Evolutionary conservation across 2,797 vertebrate genomes (phyloP), one percentile per base, ranked within the genome.

Genomic region (Bryconaethiops microstoma): DNA sequence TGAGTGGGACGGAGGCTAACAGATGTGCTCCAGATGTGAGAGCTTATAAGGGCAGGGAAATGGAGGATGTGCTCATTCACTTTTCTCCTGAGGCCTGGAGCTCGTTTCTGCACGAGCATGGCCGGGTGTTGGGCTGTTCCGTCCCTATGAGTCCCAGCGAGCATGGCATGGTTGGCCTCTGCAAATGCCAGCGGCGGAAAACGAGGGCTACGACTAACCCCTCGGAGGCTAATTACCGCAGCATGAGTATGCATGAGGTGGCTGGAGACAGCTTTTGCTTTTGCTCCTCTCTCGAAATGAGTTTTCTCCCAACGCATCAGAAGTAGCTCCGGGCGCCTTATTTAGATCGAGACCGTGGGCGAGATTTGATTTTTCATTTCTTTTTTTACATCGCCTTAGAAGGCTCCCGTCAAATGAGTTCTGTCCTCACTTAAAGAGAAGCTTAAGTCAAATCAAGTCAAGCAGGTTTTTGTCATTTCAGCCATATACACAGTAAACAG

Each of bases 211-310:
- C 77, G 80, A 85, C 81, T 75, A 77, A 85, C 83, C 80, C 78
- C 68, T 77, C 83, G 52, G 88, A 91, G 85, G 88, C 90, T 90
- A 90, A 91, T 92, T 92, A 91, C 84, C 19, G 42, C 82, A 71
- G 29, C 79, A 84, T 89, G 87, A 86, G 88, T 89, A 89, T 92
- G 90, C 86, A 92, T 86, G 86, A 91, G 88, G 78, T 71, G 77
- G 55, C 74, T 81, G 72, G 83, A 76, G 55, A 77, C 76, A 19
- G 77, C 25, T 0, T 68, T 63, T 76, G 55, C 79, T 77, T 80
- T 76, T 73, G 52, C 42, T 68, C 64, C 71, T 72, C 67, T 67
- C 59, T 52, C 17, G 13, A 67, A 83, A 74, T 54, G 77, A 76
- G 71, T 76, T 84, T 83, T 78, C 63, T 76, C 6, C 54, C n/a